Evolutionary conservation across 2,113 vertebrate species (phyloP), one percentile per base, ranked within the genome.

Genomic region (Odobenus rosmarus): DNA sequence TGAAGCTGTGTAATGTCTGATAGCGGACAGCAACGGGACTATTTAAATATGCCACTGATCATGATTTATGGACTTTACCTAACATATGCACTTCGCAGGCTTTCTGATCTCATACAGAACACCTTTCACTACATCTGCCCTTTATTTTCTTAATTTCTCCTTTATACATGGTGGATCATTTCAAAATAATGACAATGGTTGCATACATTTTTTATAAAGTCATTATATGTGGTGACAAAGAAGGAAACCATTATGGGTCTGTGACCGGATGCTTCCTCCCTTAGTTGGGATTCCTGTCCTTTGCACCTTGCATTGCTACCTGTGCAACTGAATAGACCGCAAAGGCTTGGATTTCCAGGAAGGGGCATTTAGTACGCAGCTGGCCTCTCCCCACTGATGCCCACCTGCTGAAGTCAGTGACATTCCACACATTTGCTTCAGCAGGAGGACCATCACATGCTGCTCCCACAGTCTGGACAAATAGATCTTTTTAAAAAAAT

Each of bases 401-500:
- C 95, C 96, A 96, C 98, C 97, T 96, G 97, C 97, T 36, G 88
- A 87, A 95, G 55, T 62, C 95, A 91, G 90, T 96, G 98, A 97
- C 97, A 97, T 72, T 55, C 67, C 85, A 88, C 95, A 96, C 88
- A 96, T 95, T 97, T 82, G 95, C 82, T 87, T 92, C 95, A 76
- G 90, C 61, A 36, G 96, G 96, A 69, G 42, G 26, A 67, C 13
- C 31, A 81, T 67, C 94, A 94, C 97, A 98, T 0, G 23, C 97
- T 96, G 98, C 28, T 96, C 79, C 36, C 67, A 67, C 98, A 98
- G 97, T 98, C 98, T 98, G 97, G 97, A 97, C 90, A 72, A 62
- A 88, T 57, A 92, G 61, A 87, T 91, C 46, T 46, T 46, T 80
- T 62, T 4, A 28, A 76, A 79, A 85, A 88, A 95, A 80, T 53